Base-by-base conservation (phyloP, 2,797 vertebrate genomes). In the Rhabdophis nuchalis region DNA sequence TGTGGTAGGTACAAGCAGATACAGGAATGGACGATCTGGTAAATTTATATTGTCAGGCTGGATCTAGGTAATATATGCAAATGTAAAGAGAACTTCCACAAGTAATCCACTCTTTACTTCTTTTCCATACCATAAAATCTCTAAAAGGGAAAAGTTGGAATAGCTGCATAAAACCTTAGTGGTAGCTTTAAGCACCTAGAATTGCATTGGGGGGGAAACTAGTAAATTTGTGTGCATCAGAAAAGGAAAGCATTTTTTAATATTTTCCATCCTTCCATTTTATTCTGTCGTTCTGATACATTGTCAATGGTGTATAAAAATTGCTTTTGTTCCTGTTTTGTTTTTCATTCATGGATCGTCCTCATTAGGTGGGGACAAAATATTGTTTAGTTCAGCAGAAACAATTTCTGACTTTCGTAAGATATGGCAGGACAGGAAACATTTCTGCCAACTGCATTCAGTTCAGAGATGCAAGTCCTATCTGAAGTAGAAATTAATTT, bases 1-100 rank as follows among this genome's bases (percentile, higher is more conserved):
- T 96, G 96, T 98, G 98, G 99, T 99, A 97, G 95, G 97, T 32
- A 11, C 86, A 93, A 82, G 46, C 91, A 82, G 56, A 88, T 86
- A 20, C 29, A 72, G 52, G 64, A 85, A 85, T 46, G 46, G 72
- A 53, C 4, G 12, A 16, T 29, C 92, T 87, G 1, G 11, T 72
- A 50, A 10, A 1, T 7, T 77, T 60, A 32, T 2, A 89, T 52
- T 23, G 88, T 8, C 36, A 82, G 9, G 20, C 72, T 46, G 20
- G 20, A 41, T 82, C 72, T 82, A 82, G 36, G 72, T 77, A 77
- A 77, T 41, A 41, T 23, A 20, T 77, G 36, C 8, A 23, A 23
- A 23, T 25, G 9, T 41, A 82, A 77, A 77, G 72, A 41, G 72
- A 77, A 77, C 46, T 77, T 77, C 72, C 18, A 77, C 23, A 11